phyloP scores from a whole-genome alignment of 2,888 invertebrate species.

The Augiades crinisus region DNA sequence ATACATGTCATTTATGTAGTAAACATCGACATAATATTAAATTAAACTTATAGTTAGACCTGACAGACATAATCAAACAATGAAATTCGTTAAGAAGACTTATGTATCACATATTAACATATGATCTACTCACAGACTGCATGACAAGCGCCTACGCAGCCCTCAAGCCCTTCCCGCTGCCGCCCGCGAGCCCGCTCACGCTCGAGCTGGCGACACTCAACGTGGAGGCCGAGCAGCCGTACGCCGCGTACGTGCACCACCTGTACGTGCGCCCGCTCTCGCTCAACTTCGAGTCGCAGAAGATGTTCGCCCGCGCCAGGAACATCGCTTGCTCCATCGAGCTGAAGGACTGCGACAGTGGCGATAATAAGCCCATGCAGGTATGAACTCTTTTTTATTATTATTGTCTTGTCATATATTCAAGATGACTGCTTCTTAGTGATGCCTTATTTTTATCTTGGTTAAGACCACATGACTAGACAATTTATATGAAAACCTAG shows the following conservation, averaged over 20 bases:
- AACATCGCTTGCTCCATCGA: conserved; percentile 97
- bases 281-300: conserved; percentile 95
- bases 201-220: conserved; percentile 93
- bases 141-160: conserved; percentile 92
- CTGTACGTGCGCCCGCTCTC: conserved; percentile 95
- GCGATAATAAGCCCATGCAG: conserved; percentile 82
- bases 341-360: conserved; percentile 90
- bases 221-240: conserved; percentile 87
- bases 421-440: no score
- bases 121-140: conserved; percentile 83
- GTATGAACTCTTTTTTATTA: no score
- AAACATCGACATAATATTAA: no score
- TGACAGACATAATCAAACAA: no score
- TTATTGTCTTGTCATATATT: no score
- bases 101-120: conserved; percentile 5
- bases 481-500: no score
- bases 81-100: no score
- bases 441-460: no score
- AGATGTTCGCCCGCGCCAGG: conserved; percentile 94
- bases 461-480: no score
- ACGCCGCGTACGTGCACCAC: conserved; percentile 92
- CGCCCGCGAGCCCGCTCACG: conserved; percentile 88
- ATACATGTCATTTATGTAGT: no score
- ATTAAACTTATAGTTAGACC: no score
- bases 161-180: conserved; percentile 91